Percentiles rank a stretch among this genome's conserved stretches.
phyloP scores from a whole-genome alignment of 2,797 vertebrate genomes.

The Denticeps clupeoides region DNA sequence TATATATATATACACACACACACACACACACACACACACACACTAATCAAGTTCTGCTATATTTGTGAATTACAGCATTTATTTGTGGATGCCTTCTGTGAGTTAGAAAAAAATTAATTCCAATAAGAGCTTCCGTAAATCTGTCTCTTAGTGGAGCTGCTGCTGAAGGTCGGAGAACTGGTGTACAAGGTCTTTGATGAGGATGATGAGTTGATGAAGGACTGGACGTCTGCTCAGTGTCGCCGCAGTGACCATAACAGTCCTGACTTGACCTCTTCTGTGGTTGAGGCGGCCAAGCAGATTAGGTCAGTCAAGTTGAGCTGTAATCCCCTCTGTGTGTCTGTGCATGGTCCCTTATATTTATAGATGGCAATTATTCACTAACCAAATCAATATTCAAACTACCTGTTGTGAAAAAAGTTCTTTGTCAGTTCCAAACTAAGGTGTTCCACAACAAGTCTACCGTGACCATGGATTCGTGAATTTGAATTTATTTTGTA shows the following conservation, averaged over 20 bases:
- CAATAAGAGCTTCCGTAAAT: not conserved
- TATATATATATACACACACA: not conserved
- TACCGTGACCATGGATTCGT: not conserved
- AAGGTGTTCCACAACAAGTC: no score
- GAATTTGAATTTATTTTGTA: not conserved
- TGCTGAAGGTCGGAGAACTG: constrained; percentile 86
- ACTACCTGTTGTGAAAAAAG: no score
- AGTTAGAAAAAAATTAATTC: no score
- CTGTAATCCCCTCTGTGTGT: not conserved
- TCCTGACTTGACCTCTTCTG: constrained; percentile 58
- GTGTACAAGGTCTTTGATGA: constrained; percentile 90
- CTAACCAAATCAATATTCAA: no score
- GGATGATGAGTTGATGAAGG: constrained; percentile 85
- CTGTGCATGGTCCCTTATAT: constrained; percentile 2
- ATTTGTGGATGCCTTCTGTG: no score
- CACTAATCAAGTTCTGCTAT: not conserved
- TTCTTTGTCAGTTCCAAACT: no score
- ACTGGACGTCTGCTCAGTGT: constrained; percentile 62
- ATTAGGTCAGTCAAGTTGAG: constrained; percentile 62
- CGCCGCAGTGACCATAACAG: constrained; percentile 12
- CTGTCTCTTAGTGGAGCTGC: constrained; percentile 67
- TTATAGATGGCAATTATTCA: no score
- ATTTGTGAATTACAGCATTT: no score
- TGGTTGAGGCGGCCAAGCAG: constrained; percentile 87
- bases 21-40: not conserved